Base-by-base conservation (phyloP, 2,888 invertebrate species). In the Lepidochrysops patricia region DNA sequence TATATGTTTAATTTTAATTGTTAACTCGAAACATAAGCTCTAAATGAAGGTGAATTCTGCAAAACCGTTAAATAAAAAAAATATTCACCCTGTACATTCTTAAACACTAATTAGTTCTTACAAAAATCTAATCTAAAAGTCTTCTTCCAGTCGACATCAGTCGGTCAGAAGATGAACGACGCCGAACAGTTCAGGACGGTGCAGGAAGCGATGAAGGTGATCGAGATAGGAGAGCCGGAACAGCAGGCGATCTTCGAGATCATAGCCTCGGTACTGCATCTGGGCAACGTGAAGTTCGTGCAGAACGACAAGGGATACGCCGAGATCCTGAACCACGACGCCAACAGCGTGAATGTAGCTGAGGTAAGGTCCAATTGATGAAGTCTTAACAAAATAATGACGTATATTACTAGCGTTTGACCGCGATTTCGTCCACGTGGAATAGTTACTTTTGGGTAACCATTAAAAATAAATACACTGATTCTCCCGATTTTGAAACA, bases 251-350 rank as follows among this genome's bases (percentile, higher is more conserved):
- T 97, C 66, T 95, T 96, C 72, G 90, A 92, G 57, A 95, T 97
- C 64, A 91, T 97, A n/a, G 95, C 95, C 5, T 94, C 94, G 62
- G 92, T 97, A 43, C 83, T 97, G 61, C 97, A 97, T 73, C 89
- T 97, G 67, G 97, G 97, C 9, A 97, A 97, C 73, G 90, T 96
- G n/a, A 93, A 93, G 63, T 97, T 96, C 78, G 91, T 91, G 12
- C 93, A 93, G 70, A 86, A 84, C 65, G 92, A 93, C 15, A 94
- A 94, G 61, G 94, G 94, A 23, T 83, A 90, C 63, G 94, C 95
- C 0, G 91, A 92, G 69, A 92, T 97, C 26, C 79, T 92, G 12
- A 91, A 92, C 65, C 91, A 92, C 6, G 94, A 94, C 57, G 74
- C 78, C 0, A 83, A 80, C 65, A 80, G 76, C 34, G 75, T 91